Base-by-base conservation (phyloP, 1,140 invertebrate genomes). In the Drosophila gunungcola region DNA sequence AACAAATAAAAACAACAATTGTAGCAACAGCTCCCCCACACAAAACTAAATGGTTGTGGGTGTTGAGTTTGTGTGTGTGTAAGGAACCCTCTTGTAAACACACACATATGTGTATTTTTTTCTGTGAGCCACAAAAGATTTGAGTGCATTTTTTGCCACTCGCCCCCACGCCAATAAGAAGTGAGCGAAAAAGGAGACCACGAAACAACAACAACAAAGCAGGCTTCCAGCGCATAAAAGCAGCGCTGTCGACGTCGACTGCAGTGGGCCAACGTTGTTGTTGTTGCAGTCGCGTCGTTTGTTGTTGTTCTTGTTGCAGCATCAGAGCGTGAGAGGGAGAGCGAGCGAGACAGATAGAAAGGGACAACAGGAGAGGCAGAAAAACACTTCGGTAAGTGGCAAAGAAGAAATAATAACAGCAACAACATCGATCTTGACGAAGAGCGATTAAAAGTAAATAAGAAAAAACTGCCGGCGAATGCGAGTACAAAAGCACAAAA, bases 401-500 rank as follows among this genome's bases (percentile, higher is more conserved):
- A 56, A 65, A 53, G 48, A 41, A 27, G 29, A 56, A 55, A 36
- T 38, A 29, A 45, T 0, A 27, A 16, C 13, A 51, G 42, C 13
- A 57, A 58, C 36, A 42, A 63, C 41, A 38, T 38, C 41, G 49
- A 52, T 64, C 72, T 52, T 52, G 41, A 43, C 61, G 72, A 75
- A 67, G 46, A 55, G 29, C 52, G 29, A 75, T 76, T 53, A 12
- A 58, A 61, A 70, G 41, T 54, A 41, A 41, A 61, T 45, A 56
- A 39, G 51, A 38, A 64, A 63, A 75, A 75, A 78, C 65, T 72
- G 79, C 83, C 83, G 78, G 83, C 64, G 72, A 88, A 70, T 80
- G 42, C 16, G 70, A 60, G 74, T 63, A 34, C 38, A 65, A 67
- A 78, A 53, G 45, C 53, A 39, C 29, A 81, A 78, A 48, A 73